Conservation (phyloP, 2,113 vertebrate genomes). For the Tragelaphus strepsiceros region DNA sequence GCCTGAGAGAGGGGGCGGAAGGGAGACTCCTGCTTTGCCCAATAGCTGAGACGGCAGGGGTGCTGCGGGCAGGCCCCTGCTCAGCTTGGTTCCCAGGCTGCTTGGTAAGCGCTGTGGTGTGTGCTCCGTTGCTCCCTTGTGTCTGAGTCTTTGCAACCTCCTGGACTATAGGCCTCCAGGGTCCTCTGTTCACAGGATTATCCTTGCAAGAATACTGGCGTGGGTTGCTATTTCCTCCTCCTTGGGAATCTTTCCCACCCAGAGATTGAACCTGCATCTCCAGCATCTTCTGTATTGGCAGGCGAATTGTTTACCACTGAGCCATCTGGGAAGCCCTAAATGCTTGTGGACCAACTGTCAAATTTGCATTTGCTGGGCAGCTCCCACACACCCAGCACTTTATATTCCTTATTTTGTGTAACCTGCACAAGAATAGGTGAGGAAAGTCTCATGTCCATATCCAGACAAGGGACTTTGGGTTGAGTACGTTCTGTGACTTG, state of each 20-base stretch:
- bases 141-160: background rate
- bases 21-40: background rate
- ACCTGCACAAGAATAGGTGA: background rate
- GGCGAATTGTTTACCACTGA: background rate
- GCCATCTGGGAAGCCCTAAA: background rate
- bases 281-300: background rate
- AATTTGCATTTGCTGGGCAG: background rate
- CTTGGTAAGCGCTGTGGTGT: background rate
- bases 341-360: accelerated
- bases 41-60: background rate
- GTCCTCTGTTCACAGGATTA: background rate
- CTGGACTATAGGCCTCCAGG: background rate
- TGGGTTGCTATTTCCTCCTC: background rate
- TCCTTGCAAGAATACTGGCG: background rate
- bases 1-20: background rate
- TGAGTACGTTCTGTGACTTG: background rate
- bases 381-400: background rate
- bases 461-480: background rate
- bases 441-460: background rate
- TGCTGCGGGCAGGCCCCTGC: background rate
- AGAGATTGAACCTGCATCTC: background rate
- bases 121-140: background rate
- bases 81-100: background rate
- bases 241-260: background rate
- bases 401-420: background rate